These are phyloP conservation scores for Nerophis lumbriciformis DNA, from an alignment of 2,113 vertebrate species.

Conservation along the genomic window DNA sequence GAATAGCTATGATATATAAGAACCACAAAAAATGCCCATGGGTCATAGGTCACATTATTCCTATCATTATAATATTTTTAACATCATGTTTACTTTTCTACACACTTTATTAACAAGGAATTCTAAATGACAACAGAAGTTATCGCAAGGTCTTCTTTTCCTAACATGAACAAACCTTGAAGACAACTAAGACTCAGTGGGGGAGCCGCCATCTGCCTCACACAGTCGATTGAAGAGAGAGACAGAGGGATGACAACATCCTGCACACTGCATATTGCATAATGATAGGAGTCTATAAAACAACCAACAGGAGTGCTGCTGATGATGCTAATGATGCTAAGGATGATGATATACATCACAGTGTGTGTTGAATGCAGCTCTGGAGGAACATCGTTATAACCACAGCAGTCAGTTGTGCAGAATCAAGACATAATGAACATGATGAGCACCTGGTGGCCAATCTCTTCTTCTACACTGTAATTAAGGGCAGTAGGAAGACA, in stretches of 20 bases:
- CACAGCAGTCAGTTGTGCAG: slow-evolving; percentile 13
- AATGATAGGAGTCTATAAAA: neutral
- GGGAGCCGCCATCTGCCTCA: slow-evolving; percentile 3
- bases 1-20: no score
- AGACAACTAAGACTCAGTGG: neutral
- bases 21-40: no score
- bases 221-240: neutral
- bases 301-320: neutral
- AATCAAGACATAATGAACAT: slow-evolving; percentile 39
- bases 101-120: no score
- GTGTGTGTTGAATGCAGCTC: neutral
- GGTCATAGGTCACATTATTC: no score
- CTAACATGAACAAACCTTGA: neutral
- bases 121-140: slow-evolving; percentile 4
- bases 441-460: slow-evolving; percentile 50
- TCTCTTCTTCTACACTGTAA: slow-evolving; percentile 34
- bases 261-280: neutral
- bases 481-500: slow-evolving; percentile 38
- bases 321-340: neutral
- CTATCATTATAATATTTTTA: no score
- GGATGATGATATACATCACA: neutral
- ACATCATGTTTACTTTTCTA: no score
- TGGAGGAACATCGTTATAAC: no score
- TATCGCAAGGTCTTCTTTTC: neutral
- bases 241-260: no score